Base-by-base conservation (phyloP, 2,888 invertebrate species). In the Melipona beecheii region DNA sequence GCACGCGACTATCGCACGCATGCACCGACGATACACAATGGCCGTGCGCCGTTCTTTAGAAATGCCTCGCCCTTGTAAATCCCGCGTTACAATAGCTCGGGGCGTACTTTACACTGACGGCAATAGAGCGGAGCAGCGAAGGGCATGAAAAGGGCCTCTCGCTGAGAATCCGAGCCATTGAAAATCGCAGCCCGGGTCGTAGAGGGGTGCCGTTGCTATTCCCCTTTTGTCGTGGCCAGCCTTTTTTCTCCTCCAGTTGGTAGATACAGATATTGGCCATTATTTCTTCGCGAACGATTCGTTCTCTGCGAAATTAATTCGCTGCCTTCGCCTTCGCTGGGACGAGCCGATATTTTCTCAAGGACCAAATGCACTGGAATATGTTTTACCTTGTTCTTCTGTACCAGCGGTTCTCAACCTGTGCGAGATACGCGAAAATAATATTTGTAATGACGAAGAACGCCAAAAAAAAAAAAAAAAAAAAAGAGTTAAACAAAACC, bases 51-150 rank as follows among this genome's bases (percentile, higher is more conserved):
- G 60, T n/a, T 75, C 80, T 84, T 84, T 76, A 74, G 84, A 85
- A 84, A 79, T 80, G 74, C 70, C 79, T 79, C 70, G 79, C 74
- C 76, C 80, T 69, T 76, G 84, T 80, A 84, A 79, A 79, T 80
- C 71, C 54, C 54, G 15, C 56, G 66, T 56, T 52, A 80, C 76
- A 85, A 84, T 77, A 73, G 79, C 75, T 56, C 43, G 43, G 31
- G 21, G 21, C 72, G 76, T 79, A 79, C 79, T 85, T 85, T 76
- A 84, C 76, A 79, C 62, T 9, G 65, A 4, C 54, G 24, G 76
- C 75, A 66, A 79, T 79, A 74, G 49, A 73, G 71, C 69, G 75
- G 24, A 70, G 49, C 72, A 78, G 27, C 70, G 71, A 60, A 73
- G 72, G 72, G 36, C 54, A 83, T 75, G 75, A 82, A 84, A 84